A percentile compares a stretch with the other conserved stretches of the same genome.
phyloP scores from a whole-genome alignment of 2,113 vertebrate species.

The Paraplagusia blochii region DNA sequence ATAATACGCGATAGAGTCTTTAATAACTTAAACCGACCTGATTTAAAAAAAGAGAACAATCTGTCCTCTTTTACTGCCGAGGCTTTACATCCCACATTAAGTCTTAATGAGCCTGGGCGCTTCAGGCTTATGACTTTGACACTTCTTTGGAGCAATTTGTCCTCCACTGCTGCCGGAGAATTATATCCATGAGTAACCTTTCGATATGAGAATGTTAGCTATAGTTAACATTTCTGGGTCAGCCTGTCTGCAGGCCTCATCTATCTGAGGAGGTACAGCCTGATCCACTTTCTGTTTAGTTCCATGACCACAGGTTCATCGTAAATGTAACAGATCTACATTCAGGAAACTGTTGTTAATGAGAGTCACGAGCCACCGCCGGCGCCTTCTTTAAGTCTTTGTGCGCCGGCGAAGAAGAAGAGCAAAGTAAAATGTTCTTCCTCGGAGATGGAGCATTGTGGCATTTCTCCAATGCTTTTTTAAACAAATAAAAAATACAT shows the following conservation, averaged over 20 bases:
- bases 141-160: constrained; percentile 55
- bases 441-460: constrained; percentile 48
- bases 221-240: constrained; percentile 63
- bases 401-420: too few species aligned
- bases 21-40: constrained; percentile 21
- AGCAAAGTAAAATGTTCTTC: too few species aligned
- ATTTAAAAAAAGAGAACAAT: constrained; percentile 50
- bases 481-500: constrained; percentile 57
- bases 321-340: constrained; percentile 35
- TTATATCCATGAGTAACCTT: constrained; percentile 63
- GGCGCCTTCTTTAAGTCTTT: too few species aligned
- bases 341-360: constrained; percentile 47
- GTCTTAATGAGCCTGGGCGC: constrained; percentile 53
- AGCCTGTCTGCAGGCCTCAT: constrained; percentile 39
- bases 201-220: constrained; percentile 58
- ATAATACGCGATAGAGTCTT: constrained; percentile 10
- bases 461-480: constrained; percentile 61
- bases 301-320: constrained; percentile 42
- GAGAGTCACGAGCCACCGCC: constrained; percentile 37
- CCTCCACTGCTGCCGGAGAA: constrained; percentile 44
- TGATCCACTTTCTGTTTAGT: constrained; percentile 46
- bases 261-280: constrained; percentile 38
- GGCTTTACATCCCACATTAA: constrained; percentile 48
- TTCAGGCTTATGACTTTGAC: constrained; percentile 51
- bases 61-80: constrained; percentile 37